Percentiles rank a stretch among this genome's conserved stretches.
phyloP scores from a whole-genome alignment of 2,797 vertebrate species.

The Cynopterus sphinx region DNA sequence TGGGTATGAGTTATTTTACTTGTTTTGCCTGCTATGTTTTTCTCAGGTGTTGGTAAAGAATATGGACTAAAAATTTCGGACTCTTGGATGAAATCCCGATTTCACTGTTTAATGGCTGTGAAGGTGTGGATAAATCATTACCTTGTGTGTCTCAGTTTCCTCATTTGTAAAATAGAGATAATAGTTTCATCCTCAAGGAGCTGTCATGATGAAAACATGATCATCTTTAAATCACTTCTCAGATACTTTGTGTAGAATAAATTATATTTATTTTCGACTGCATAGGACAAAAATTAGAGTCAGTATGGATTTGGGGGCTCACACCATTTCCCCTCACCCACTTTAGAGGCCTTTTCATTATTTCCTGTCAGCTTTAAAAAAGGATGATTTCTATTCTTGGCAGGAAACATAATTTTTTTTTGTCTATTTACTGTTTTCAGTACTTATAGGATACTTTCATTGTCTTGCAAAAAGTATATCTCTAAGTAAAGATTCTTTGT shows the following conservation, averaged over 20 bases:
- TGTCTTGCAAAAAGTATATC: background rate
- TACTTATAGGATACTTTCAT: background rate
- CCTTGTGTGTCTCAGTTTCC: background rate
- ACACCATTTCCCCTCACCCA: background rate
- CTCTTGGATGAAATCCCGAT: background rate
- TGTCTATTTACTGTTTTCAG: background rate
- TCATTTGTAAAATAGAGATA: background rate
- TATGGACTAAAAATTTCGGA: fast-evolving
- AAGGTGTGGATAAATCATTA: background rate
- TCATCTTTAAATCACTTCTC: background rate
- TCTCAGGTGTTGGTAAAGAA: background rate
- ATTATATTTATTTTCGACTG: background rate
- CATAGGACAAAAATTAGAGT: background rate
- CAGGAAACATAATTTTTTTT: background rate
- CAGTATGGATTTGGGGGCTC: background rate
- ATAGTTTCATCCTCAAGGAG: background rate
- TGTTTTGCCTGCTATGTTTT: background rate
- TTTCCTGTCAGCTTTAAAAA: background rate
- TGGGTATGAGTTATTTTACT: background rate
- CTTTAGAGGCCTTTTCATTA: background rate
- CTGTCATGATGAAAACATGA: background rate
- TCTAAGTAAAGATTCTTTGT: background rate
- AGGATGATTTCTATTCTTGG: background rate
- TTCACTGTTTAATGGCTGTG: background rate
- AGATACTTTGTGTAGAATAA: background rate